These are phyloP conservation scores for Sminthurides aquaticus DNA, from an alignment of 2,888 invertebrate species.

Conservation along the genomic window DNA sequence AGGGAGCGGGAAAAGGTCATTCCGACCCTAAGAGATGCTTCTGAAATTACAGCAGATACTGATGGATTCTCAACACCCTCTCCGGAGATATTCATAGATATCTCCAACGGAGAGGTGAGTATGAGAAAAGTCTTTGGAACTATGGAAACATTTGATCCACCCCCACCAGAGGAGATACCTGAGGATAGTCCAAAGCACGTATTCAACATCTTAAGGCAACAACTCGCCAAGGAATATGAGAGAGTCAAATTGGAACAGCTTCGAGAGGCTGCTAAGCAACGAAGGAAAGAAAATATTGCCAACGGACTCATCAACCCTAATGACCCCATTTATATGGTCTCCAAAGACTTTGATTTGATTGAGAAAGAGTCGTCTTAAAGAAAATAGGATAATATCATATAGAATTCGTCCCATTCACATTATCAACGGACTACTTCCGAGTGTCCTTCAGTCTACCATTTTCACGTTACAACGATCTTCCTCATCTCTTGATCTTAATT, in stretches of 20 bases:
- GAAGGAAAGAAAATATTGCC: constrained; percentile 32
- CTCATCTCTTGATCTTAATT: too few species aligned
- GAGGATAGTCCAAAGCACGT: constrained; percentile 33
- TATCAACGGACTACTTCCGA: too few species aligned
- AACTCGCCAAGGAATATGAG: constrained; percentile 32
- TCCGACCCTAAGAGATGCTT: neutral
- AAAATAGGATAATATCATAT: too few species aligned
- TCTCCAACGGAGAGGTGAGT: constrained; percentile 41
- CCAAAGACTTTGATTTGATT: constrained; percentile 34
- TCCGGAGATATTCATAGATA: constrained; percentile 39
- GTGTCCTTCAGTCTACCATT: too few species aligned
- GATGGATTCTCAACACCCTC: constrained; percentile 6
- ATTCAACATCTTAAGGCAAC: constrained; percentile 31
- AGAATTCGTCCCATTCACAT: too few species aligned
- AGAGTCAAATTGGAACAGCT: constrained; percentile 34
- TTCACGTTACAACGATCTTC: too few species aligned
- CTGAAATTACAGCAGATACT: neutral
- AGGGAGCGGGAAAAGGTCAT: neutral
- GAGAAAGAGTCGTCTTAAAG: constrained; percentile 14
- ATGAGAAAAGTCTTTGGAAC: constrained; percentile 39
- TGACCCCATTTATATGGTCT: constrained; percentile 32
- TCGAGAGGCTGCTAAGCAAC: constrained; percentile 32
- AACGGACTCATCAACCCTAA: constrained; percentile 30
- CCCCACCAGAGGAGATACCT: constrained; percentile 21
- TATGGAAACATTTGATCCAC: constrained; percentile 32